phyloP scores from a whole-genome alignment of 2,797 vertebrate species.

The Catharus ustulatus region DNA sequence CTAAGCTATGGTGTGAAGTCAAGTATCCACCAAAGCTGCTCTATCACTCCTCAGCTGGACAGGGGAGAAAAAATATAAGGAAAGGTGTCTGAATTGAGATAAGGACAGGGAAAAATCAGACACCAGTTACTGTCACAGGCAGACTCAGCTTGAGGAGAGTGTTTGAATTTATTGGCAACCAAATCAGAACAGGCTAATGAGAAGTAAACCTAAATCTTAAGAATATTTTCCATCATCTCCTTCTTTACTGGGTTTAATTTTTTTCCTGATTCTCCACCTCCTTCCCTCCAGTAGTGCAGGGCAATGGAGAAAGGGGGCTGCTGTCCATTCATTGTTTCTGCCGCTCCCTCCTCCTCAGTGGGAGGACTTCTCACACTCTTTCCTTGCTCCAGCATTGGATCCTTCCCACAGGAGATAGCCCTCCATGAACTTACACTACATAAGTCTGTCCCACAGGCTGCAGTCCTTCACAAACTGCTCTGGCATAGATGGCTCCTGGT shows the following conservation, averaged over 20 bases:
- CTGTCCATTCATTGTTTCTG: neutral
- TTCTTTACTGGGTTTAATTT: neutral
- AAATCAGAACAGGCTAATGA: neutral
- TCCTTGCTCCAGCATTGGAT: neutral
- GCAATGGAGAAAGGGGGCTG: neutral
- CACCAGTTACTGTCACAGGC: neutral
- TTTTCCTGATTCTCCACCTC: neutral
- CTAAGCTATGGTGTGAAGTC: neutral
- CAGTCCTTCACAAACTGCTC: neutral
- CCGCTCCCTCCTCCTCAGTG: fast-evolving
- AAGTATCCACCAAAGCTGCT: neutral
- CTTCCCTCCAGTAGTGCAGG: fast-evolving
- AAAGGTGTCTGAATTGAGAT: neutral
- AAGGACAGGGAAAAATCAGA: neutral
- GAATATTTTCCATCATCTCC: neutral
- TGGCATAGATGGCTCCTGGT: neutral
- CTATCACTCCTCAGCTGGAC: neutral
- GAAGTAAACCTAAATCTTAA: neutral
- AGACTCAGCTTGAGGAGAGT: neutral
- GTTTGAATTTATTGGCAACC: neutral
- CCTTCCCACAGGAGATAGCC: neutral
- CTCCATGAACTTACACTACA: neutral
- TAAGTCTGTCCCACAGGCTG: neutral
- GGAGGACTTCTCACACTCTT: neutral
- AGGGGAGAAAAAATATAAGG: neutral